Conservation (phyloP, 2,888 invertebrate species). For the Nomada ferruginata region DNA sequence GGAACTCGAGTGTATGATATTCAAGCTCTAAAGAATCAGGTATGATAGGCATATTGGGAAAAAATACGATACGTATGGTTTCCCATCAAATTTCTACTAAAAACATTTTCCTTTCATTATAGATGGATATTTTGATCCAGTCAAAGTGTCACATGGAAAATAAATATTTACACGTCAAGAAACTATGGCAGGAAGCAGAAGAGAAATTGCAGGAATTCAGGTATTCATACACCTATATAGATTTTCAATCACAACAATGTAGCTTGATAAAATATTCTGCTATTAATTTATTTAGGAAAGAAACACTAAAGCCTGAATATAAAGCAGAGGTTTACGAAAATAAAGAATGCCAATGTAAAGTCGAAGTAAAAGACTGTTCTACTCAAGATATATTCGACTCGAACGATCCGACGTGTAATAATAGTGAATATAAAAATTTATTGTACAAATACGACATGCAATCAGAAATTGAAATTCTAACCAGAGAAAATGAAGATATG, state of each 20-base stretch:
- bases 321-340: slow-evolving; percentile 24
- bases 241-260: neutral
- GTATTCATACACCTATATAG: slow-evolving; percentile 55
- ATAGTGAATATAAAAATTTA: slow-evolving; percentile 3
- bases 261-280: neutral
- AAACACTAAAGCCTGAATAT: slow-evolving; percentile 8
- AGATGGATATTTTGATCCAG: slow-evolving; percentile 69
- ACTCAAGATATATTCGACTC: slow-evolving; percentile 27
- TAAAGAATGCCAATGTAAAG: slow-evolving; percentile 43
- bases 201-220: slow-evolving; percentile 68
- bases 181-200: slow-evolving; percentile 68
- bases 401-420: neutral
- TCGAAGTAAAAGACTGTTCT: slow-evolving; percentile 36
- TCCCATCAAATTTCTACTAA: too few species aligned
- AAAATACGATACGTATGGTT: neutral
- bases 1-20: slow-evolving; percentile 58
- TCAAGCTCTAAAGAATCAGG: slow-evolving; percentile 70
- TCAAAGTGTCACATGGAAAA: slow-evolving; percentile 69
- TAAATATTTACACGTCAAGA: slow-evolving; percentile 63
- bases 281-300: slow-evolving; percentile 30
- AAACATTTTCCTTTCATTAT: slow-evolving; percentile 1
- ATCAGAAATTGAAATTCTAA: slow-evolving; percentile 52
- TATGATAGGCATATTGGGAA: slow-evolving; percentile 43
- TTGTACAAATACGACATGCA: slow-evolving; percentile 36
- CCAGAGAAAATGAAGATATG: slow-evolving; percentile 70